Percentiles rank a stretch among this genome's conserved stretches.
Conservation (phyloP, 2,888 invertebrate genomes). For the Lysandra bellargus region DNA sequence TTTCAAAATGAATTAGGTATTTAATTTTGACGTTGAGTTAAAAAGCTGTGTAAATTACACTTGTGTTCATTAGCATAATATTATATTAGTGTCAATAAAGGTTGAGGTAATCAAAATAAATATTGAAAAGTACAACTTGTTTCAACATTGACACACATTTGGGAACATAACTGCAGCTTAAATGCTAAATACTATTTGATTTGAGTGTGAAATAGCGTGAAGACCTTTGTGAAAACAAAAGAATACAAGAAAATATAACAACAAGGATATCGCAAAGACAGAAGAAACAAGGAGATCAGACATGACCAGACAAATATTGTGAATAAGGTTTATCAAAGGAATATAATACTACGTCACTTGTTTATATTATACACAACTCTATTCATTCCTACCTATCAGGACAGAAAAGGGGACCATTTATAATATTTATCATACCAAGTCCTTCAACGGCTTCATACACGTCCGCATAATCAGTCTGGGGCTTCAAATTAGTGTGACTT, state of each 20-base stretch:
- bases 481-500: conserved; percentile 53
- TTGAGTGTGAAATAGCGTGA: background rate
- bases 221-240: background rate
- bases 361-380: background rate
- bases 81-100: conserved; percentile 3
- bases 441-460: conserved; percentile 70
- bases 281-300: background rate
- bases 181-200: background rate
- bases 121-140: background rate
- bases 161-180: background rate
- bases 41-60: background rate
- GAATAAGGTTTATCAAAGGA: background rate
- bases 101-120: conserved; percentile 22
- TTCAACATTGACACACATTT: background rate
- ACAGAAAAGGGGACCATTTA: background rate
- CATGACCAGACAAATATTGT: background rate
- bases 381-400: background rate
- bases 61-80: conserved; percentile 18
- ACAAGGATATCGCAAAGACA: background rate
- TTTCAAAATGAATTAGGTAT: background rate
- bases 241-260: background rate
- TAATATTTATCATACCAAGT: conserved; percentile 54
- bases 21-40: background rate
- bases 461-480: conserved; percentile 64
- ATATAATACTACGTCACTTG: background rate